Evolutionary conservation across 2,797 vertebrate species (phyloP), one percentile per base, ranked within the genome.

Genomic region (Anguilla pacifica): DNA sequence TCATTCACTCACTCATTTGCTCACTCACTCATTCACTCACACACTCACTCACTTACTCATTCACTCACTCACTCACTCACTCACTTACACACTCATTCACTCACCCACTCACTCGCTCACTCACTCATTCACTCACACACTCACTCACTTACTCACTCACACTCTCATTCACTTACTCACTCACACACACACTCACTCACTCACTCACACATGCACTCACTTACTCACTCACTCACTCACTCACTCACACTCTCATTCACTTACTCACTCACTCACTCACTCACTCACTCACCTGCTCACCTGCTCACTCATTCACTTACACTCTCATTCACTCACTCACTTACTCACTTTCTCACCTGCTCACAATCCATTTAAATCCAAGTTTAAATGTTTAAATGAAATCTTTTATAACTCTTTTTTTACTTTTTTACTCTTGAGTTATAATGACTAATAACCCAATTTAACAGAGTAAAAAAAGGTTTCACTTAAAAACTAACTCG

Each of bases 1-100:
- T 51, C 79, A 88, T 35, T 46, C 87, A 87, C 10, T 25, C 83
- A 43, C 61, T 53, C 83, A 86, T 70, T 89, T 83, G 83, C 25
- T 2, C 51, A 46, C 61, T 86, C 43, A 86, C 59, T 55, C 49
- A 55, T 46, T 61, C 25, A 55, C 1, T 1, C 43, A 39, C 86
- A 28, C 70, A 49, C 59, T n/a, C 5, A 0, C 35, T 35, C 6
- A 4, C 55, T 55, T 84, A 9, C 11, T 79, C 43, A 53, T 57
- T 43, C 7, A 17, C 46, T 70, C 53, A 61, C 81, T n/a, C 9
- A 1, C 13, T 39, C 5, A 53, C 3, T 25, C 2, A 46, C 46
- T 64, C 51, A 1, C 35, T 35, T 28, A 39, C n/a, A 57, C 87
- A 59, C 43, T 43, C 85, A 35, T 3, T 43, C 57, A n/a, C 85